Base-by-base conservation (phyloP, 2,888 invertebrate genomes). In the Archips crataeganus region DNA sequence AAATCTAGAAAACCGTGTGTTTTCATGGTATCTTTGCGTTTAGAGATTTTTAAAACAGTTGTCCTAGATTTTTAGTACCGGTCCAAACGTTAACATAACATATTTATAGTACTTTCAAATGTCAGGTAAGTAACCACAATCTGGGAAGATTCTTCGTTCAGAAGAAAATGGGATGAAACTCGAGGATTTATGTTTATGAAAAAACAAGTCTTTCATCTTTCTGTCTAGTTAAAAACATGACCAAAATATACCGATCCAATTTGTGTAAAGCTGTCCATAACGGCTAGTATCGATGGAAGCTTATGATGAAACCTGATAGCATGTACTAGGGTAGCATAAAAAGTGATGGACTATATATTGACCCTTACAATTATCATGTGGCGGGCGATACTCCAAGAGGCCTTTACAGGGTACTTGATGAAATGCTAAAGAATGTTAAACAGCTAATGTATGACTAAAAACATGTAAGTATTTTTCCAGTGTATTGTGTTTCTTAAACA, bases 271-370 rank as follows among this genome's bases (percentile, higher is more conserved):
- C 32, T 57, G 57, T 57, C 57, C 57, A 57, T 54, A 54, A 54
- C 57, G 57, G 32, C 11, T 32, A 32, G 32, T 57, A 32, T 57
- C 32, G 57, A 57, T 32, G 57, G 57, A 57, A 57, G 57, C 32
- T 57, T 57, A 57, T 57, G 57, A 32, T 32, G 57, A 32, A 67
- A 73, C 75, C 75, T 82, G 81, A 84, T 84, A 80, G 78, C 81
- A 80, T 79, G 84, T 84, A 82, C 85, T 82, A 83, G 81, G 83
- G 76, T 72, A 76, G 34, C 84, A 84, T 88, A 85, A 86, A 88
- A 87, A 81, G 79, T 80, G 85, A 88, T 80, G 80, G 76, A 75
- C 79, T 69, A 78, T 82, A 80, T 83, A 83, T 83, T 80, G 79
- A 78, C 79, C 78, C 82, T 80, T 79, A 80, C 77, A 80, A 81